Evolutionary conservation across 2,797 vertebrate species (phyloP).

Genomic region (Spatula versicolor): DNA sequence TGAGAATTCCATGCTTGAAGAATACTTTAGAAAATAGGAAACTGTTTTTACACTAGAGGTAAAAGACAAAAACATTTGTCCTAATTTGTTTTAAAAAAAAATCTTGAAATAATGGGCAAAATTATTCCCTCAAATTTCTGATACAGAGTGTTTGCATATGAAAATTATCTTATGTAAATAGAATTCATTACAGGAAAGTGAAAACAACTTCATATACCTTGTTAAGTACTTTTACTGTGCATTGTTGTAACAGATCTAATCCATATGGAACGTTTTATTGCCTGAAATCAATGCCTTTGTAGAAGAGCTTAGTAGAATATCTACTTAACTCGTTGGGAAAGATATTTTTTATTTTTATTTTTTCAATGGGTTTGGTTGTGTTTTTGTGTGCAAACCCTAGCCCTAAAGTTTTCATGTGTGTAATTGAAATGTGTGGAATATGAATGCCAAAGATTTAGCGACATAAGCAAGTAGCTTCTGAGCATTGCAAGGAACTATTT

Average conservation of each 20-base stretch:
- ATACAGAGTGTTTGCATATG: neutral
- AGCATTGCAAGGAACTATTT: neutral
- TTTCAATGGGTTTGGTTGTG: neutral
- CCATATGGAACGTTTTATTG: neutral
- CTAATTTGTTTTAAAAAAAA: neutral
- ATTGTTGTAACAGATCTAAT: neutral
- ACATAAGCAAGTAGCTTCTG: neutral
- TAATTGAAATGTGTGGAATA: neutral
- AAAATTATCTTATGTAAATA: neutral
- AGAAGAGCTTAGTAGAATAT: neutral
- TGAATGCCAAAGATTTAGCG: neutral
- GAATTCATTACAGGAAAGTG: neutral
- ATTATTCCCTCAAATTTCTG: neutral
- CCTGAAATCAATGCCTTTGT: neutral
- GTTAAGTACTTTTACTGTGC: neutral
- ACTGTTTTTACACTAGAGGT: neutral
- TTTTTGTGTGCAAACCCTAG: neutral
- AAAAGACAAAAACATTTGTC: neutral
- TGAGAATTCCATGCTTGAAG: neutral
- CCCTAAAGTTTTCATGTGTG: no score
- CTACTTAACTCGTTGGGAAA: neutral
- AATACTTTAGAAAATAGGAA: neutral
- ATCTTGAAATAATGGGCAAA: neutral
- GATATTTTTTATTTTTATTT: neutral
- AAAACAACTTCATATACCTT: neutral